A percentile compares a stretch with the other conserved stretches of the same genome.
Evolutionary conservation across 2,888 invertebrate species (phyloP).

Genomic region (Platycheirus rosarum): DNA sequence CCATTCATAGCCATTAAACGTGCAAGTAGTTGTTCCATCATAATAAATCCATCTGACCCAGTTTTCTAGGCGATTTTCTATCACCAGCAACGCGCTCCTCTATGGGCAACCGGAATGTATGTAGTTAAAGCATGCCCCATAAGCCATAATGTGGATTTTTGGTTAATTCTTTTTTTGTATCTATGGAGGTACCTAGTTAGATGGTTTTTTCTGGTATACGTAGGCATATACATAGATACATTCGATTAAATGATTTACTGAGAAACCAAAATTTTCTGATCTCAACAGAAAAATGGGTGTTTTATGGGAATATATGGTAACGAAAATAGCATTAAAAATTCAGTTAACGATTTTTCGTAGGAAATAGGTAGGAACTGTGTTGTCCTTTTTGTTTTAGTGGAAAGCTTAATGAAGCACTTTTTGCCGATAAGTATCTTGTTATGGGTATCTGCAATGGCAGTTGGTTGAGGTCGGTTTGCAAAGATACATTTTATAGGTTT

Average conservation of each 20-base stretch:
- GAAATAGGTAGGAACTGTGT: not conserved
- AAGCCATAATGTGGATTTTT: conserved; percentile 58
- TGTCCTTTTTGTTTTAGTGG: not conserved
- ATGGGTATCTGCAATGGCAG: not conserved
- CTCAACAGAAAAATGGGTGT: conserved; percentile 48
- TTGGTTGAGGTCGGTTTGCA: not conserved
- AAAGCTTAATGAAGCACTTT: conserved; percentile 4
- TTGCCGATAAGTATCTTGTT: not conserved
- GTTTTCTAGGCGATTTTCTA: conserved; percentile 74
- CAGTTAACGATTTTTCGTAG: conserved; percentile 27
- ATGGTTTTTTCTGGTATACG: not conserved
- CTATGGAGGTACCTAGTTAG: conserved; percentile 10
- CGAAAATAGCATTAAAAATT: conserved; percentile 35
- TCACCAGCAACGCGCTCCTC: conserved; percentile 56
- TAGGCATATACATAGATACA: not conserved
- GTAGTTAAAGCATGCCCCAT: conserved; percentile 57
- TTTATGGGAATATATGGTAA: conserved; percentile 41
- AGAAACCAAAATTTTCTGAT: conserved; percentile 34
- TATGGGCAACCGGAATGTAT: conserved; percentile 61
- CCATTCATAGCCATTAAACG: conserved; percentile 24
- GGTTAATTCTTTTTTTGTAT: conserved; percentile 21
- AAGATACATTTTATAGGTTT: not conserved
- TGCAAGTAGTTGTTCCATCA: conserved; percentile 69
- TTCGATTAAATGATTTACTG: conserved; percentile 46
- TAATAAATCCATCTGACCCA: conserved; percentile 74